Base-by-base conservation (phyloP, 2,113 vertebrate species). In the Sarotherodon lohbergeri region DNA sequence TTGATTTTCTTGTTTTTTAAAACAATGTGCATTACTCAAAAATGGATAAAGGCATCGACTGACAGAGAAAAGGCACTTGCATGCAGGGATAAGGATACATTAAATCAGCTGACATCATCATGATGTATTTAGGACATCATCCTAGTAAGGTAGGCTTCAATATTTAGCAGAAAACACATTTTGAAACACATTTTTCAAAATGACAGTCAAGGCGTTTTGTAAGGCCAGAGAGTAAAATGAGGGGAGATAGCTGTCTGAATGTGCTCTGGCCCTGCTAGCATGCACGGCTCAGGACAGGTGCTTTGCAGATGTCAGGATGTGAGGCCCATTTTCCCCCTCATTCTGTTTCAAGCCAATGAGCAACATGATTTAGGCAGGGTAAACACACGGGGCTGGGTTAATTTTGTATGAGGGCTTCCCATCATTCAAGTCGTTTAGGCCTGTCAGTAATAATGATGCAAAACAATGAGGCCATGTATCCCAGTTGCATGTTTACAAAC, bases 261-360 rank as follows among this genome's bases (percentile, higher is more conserved):
- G 92, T 19, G 87, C 89, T 88, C 78, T 16, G 83, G 90, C 81
- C 16, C 76, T 12, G 79, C 34, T 34, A 83, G 91, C 90, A 80
- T 85, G 89, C 89, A 55, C 82, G 39, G 79, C 82, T 82, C 80
- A 12, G 90, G 92, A 93, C 94, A 95, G 94, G 95, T 95, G 95
- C 90, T 92, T 81, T 82, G 89, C 94, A 95, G 93, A 95, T 95
- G 94, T 94, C 94, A 92, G 94, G 93, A 95, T 92, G 92, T 94
- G 91, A 92, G 81, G 86, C 85, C 89, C 68, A 3, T 24, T 13
- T 6, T 10, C 52, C 61, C 39, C 46, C 85, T 79, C 86, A 89
- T 88, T 90, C 88, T 89, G 92, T 86, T 94, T 90, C 80, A 73
- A 82, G 82, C 91, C 92, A 92, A 91, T 78, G 88, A 93, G 87